These are phyloP conservation scores for Halictus quadricinctus DNA, from an alignment of 2,888 invertebrate genomes.

Conservation along the genomic window DNA sequence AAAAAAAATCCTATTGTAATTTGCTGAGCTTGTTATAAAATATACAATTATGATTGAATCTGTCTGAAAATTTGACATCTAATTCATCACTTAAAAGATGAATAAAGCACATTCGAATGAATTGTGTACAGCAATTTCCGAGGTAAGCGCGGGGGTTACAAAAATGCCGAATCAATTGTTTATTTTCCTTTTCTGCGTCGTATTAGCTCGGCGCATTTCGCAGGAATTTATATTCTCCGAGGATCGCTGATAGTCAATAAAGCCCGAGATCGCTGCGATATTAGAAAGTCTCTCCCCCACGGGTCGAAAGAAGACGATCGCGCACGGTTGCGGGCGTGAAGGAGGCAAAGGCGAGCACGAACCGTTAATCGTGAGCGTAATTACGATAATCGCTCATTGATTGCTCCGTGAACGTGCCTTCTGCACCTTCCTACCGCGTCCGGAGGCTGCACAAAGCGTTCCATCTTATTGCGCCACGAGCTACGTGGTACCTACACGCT, in stretches of 20 bases:
- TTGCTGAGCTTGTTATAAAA: not conserved
- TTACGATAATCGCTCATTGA: conserved; percentile 78
- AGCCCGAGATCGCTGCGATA: conserved; percentile 66
- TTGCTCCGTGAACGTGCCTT: conserved; percentile 75
- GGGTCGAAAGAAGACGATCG: conserved; percentile 44
- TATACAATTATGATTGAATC: not conserved
- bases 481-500: conserved; percentile 20
- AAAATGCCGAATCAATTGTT: not conserved
- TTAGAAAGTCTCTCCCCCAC: conserved; percentile 73
- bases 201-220: not conserved
- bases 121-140: not conserved
- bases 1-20: too few relatives aligned
- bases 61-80: not conserved
- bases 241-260: conserved; percentile 34
- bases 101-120: not conserved
- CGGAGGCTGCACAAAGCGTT: conserved; percentile 44
- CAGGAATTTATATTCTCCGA: conserved; percentile 19
- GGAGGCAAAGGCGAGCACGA: conserved; percentile 59
- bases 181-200: not conserved
- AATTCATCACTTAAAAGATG: not conserved
- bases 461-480: conserved; percentile 60
- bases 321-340: conserved; percentile 58
- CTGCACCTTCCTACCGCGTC: conserved; percentile 69
- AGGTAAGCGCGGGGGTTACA: not conserved
- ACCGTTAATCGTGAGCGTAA: conserved; percentile 76